Evolutionary conservation across 2,888 invertebrate species (phyloP).

Genomic region (Uloborus plumipes): DNA sequence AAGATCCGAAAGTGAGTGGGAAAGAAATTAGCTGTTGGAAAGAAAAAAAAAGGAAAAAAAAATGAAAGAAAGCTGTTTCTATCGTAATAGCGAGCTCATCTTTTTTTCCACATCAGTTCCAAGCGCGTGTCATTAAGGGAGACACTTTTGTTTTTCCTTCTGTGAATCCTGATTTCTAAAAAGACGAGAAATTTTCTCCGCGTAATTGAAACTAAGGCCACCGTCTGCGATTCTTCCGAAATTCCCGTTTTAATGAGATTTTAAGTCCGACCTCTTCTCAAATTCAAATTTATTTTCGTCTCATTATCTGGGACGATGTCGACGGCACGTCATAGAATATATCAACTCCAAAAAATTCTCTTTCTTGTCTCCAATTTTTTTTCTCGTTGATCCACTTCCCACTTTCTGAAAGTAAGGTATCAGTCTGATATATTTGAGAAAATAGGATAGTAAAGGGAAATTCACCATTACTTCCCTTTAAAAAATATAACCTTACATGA

Average conservation of each 20-base stretch:
- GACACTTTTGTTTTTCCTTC: constrained; percentile 47
- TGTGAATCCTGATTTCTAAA: constrained; percentile 33
- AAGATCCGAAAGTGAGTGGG: constrained; percentile 24
- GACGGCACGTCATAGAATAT: not conserved
- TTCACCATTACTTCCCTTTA: too few relatives aligned
- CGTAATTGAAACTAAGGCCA: constrained; percentile 50
- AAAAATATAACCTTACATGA: too few relatives aligned
- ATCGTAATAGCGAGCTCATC: not conserved
- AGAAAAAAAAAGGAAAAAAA: not conserved
- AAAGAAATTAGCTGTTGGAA: constrained; percentile 32
- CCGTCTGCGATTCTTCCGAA: constrained; percentile 43
- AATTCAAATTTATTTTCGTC: constrained; percentile 52
- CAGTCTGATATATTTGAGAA: too few relatives aligned
- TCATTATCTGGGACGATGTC: constrained; percentile 40
- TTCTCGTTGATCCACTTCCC: too few relatives aligned
- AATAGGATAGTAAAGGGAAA: too few relatives aligned
- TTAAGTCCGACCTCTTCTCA: constrained; percentile 42
- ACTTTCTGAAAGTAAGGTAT: too few relatives aligned
- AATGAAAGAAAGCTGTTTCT: constrained; percentile 13
- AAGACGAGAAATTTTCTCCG: constrained; percentile 10
- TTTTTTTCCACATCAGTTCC: constrained; percentile 10
- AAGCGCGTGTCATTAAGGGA: constrained; percentile 35
- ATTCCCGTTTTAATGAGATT: constrained; percentile 57
- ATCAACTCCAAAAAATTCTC: constrained; percentile 11
- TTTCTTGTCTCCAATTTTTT: too few relatives aligned